Conservation (phyloP, 2,888 invertebrate genomes). For the Drosophila leonis region DNA sequence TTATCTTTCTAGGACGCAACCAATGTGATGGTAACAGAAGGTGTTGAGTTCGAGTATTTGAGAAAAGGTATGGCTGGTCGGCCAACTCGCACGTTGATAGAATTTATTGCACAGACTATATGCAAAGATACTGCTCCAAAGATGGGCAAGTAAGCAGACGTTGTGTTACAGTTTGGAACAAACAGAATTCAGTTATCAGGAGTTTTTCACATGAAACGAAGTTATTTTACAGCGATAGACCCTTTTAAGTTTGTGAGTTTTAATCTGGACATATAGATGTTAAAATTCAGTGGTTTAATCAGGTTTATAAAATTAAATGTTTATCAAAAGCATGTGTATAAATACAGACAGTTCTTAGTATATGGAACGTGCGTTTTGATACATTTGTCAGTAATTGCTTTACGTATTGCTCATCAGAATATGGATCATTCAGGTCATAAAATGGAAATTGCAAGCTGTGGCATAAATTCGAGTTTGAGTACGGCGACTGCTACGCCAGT, state of each 20-base stretch:
- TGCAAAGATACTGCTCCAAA: conserved; percentile 83
- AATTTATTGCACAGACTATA: conserved; percentile 88
- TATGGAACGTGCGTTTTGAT: conserved; percentile 35
- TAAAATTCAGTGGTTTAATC: conserved; percentile 60
- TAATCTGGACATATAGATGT: conserved; percentile 32
- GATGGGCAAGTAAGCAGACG: conserved; percentile 32
- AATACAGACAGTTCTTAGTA: conserved; percentile 35
- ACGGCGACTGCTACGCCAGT: conserved; percentile 64
- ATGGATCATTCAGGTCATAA: conserved; percentile 22
- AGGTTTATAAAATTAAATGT: conserved; percentile 65
- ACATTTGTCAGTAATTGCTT: conserved; percentile 65
- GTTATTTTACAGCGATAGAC: conserved; percentile 29
- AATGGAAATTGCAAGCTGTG: conserved; percentile 34
- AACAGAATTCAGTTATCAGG: background rate
- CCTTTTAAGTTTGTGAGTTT: conserved; percentile 32
- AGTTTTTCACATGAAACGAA: background rate
- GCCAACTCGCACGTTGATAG: conserved; percentile 91
- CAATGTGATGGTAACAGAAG: conserved; percentile 90
- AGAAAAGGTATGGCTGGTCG: conserved; percentile 90
- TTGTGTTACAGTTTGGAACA: background rate
- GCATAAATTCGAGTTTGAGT: conserved; percentile 38
- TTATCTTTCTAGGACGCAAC: conserved; percentile 87
- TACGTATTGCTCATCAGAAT: conserved; percentile 47
- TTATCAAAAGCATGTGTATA: conserved; percentile 62
- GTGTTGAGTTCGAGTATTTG: conserved; percentile 88